These are phyloP conservation scores for Pampus argenteus DNA, from an alignment of 2,797 vertebrate species.

Conservation along the genomic window DNA sequence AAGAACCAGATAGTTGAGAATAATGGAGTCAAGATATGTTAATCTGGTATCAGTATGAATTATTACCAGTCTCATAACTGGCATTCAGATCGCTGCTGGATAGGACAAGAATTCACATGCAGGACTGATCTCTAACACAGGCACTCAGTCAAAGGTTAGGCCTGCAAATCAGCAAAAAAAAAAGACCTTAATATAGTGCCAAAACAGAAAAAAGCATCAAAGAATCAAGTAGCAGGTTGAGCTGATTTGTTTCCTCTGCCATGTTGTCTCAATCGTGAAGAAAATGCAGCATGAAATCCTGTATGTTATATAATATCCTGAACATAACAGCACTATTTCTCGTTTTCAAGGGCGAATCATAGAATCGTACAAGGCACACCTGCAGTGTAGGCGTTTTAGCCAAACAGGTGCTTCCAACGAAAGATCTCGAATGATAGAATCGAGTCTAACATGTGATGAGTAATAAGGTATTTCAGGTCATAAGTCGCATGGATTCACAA, in stretches of 20 bases:
- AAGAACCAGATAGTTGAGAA: conserved; percentile 6
- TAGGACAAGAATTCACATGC: conserved; percentile 24
- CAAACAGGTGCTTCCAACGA: conserved; percentile 28
- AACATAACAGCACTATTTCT: conserved; percentile 3
- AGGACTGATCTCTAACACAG: background rate
- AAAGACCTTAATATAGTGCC: conserved; percentile 2
- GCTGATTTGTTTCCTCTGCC: background rate
- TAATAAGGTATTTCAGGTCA: conserved; percentile 10
- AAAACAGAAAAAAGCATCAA: conserved; percentile 3
- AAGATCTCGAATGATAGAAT: conserved; percentile 11
- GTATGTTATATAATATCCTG: background rate
- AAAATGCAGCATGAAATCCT: background rate
- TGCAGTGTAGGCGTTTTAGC: conserved; percentile 13
- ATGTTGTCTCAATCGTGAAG: background rate
- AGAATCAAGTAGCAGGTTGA: conserved; percentile 1
- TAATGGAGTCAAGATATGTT: conserved; percentile 27
- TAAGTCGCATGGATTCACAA: background rate
- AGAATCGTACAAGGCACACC: conserved; percentile 20
- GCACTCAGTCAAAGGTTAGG: background rate
- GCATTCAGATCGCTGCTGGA: conserved; percentile 39
- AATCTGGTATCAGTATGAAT: conserved; percentile 43
- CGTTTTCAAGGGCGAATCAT: conserved; percentile 23
- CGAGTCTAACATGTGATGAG: background rate
- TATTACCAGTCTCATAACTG: conserved; percentile 46
- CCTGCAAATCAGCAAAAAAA: conserved; percentile 6